Evolutionary conservation across 2,113 vertebrate genomes (phyloP), one percentile per base, ranked within the genome.

Genomic region (Neodontobutis hainanensis): DNA sequence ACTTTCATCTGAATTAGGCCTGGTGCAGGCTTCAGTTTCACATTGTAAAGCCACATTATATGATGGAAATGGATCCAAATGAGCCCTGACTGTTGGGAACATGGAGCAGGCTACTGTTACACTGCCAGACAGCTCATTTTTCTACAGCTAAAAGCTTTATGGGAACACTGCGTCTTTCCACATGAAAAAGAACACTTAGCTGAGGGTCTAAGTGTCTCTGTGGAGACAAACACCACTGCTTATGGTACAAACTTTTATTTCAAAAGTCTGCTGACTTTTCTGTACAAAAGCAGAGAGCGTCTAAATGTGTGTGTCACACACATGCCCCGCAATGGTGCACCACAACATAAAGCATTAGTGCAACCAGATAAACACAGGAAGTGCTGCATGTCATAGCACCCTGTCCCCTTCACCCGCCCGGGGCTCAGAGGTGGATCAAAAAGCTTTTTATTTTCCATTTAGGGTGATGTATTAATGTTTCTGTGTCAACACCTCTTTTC

Each of bases 1-100:
- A 11, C 76, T 77, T 82, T 82, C 44, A 85, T 81, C 66, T 80
- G 47, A 55, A 64, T 64, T 5, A 14, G 35, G 59, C 12, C 48
- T 53, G 72, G 73, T 71, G 38, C 45, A 40, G 34, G 63, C 44
- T 61, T 72, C 5, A 40, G 61, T 50, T 52, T 34, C 77, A 78
- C 53, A 40, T n/a, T 2, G 12, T 58, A 47, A 53, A 46, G 42
- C 8, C n/a, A 8, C 9, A 48, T 11, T 4, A 8, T 4, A 19
- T 35, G 51, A 68, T 40, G 44, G 70, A 57, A 52, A 60, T 3
- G 47, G 34, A 35, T 47, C 53, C 60, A 68, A 69, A 81, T 68
- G 53, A 70, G 59, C 16, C 34, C 50, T 6, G 53, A 50, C 65
- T 53, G 62, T 68, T 75, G 15, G 11, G 32, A 56, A 48, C 56